phyloP scores from a whole-genome alignment of 1,140 invertebrate species.

The Agraylea sexmaculata region DNA sequence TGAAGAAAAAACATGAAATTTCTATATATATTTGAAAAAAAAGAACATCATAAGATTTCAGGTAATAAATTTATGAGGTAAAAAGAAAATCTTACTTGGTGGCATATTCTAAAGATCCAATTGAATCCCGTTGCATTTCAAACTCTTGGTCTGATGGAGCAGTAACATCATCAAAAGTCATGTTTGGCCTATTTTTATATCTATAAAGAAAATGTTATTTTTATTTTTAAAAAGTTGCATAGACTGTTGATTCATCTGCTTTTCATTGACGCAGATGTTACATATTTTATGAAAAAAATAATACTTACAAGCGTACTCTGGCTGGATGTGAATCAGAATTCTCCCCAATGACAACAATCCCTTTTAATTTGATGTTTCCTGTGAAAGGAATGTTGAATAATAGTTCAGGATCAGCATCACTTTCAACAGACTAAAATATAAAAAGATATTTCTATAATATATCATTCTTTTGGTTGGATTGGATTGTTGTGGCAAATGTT shows the following conservation, averaged over 20 bases:
- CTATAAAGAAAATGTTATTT: slow-evolving; percentile 38
- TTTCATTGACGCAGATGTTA: neutral
- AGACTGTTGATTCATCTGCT: neutral
- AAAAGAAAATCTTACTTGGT: slow-evolving; percentile 64
- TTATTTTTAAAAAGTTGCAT: neutral
- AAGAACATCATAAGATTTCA: too few relatives aligned
- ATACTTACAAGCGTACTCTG: slow-evolving; percentile 76
- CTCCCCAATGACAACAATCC: slow-evolving; percentile 80
- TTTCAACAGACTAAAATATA: slow-evolving; percentile 94
- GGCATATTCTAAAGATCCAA: slow-evolving; percentile 75
- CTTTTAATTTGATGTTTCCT: slow-evolving; percentile 89
- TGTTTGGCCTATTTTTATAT: slow-evolving; percentile 82
- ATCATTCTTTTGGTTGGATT: too few relatives aligned
- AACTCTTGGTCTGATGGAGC: slow-evolving; percentile 78
- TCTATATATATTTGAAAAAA: too few relatives aligned
- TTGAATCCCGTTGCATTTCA: slow-evolving; percentile 67
- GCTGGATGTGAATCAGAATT: slow-evolving; percentile 73
- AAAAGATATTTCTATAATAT: too few relatives aligned
- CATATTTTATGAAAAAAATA: slow-evolving; percentile 9
- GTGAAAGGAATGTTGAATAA: slow-evolving; percentile 94
- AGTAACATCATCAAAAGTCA: slow-evolving; percentile 83
- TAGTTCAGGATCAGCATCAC: slow-evolving; percentile 88
- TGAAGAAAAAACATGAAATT: too few relatives aligned
- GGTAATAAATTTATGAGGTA: too few relatives aligned
- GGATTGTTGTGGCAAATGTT: too few relatives aligned